Evolutionary conservation across 2,797 vertebrate species (phyloP), one percentile per base, ranked within the genome.

Genomic region (Austrolebias charrua): DNA sequence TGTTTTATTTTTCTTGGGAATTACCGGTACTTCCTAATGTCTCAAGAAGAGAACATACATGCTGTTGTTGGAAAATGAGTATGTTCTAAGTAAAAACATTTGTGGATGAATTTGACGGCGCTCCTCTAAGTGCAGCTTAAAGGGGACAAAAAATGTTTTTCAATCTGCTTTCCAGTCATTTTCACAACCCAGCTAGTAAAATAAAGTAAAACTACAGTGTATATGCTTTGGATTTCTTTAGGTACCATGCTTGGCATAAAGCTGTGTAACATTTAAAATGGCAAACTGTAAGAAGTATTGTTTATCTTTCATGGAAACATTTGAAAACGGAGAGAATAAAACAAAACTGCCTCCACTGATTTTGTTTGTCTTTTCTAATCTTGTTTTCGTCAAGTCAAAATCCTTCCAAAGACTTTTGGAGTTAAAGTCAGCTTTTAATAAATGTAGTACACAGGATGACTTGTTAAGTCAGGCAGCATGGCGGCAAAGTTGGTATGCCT

Each of bases 401-500:
- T 75, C 40, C 16, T 15, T 69, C 4, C 12, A 33, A 68, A 31
- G 15, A 56, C 48, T 50, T 69, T n/a, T 69, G 18, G 3, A 68
- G 46, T 43, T 28, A 0, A 49, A 53, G 16, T 28, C 31, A 56
- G 46, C 66, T 55, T 11, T 47, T 43, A 33, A 33, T 33, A 33
- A 33, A 33, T 33, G 7, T 33, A 78, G 63, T 70, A 42, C 87
- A 84, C 73, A 75, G 75, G 80, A 67, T 1, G 8, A 29, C n/a
- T n/a, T n/a, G n/a, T n/a, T n/a, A n/a, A n/a, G n/a, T n/a, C n/a
- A n/a, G n/a, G n/a, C 7, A 16, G 0, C 31, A 33, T 1, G 24
- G 24, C 3, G 24, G 24, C 24, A 24, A 24, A 24, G 24, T 24
- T 24, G 24, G 24, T 24, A 24, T 24, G 24, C 24, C 24, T 24